A percentile compares a stretch with the other conserved stretches of the same genome.
These are phyloP conservation scores for Fopius arisanus DNA, from an alignment of 1,140 invertebrate genomes.

Conservation along the genomic window DNA sequence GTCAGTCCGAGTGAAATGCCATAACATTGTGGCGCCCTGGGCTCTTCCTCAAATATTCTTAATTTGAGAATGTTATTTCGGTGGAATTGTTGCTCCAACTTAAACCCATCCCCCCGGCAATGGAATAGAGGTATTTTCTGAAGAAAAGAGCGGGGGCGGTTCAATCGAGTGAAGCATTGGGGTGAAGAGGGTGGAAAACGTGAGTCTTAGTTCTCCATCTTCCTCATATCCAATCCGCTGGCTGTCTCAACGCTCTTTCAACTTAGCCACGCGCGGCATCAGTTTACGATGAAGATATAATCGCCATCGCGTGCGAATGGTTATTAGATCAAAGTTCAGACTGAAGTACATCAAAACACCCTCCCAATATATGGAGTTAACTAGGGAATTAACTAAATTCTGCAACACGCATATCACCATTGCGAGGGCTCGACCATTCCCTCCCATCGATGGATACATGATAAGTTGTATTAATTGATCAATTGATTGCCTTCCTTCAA, in stretches of 20 bases:
- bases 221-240: slow-evolving; percentile 8
- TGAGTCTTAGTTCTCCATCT: slow-evolving; percentile 6
- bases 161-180: slow-evolving; percentile 16
- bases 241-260: background rate
- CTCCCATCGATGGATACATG: no score
- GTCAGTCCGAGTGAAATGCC: no score
- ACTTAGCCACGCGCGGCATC: slow-evolving; percentile 15
- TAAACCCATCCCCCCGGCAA: no score
- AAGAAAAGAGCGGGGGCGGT: slow-evolving; percentile 18
- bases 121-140: no score
- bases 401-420: background rate
- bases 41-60: no score
- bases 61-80: no score
- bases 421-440: background rate
- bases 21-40: no score
- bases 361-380: slow-evolving; percentile 37
- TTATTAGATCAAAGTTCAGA: slow-evolving; percentile 59
- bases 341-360: slow-evolving; percentile 31
- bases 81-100: no score
- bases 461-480: no score
- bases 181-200: background rate
- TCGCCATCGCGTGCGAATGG: slow-evolving; percentile 54
- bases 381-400: slow-evolving; percentile 37
- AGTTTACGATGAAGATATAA: slow-evolving; percentile 53
- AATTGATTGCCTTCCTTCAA: no score